Conservation (phyloP, 2,113 vertebrate genomes). For the Rhizomys pruinosus region DNA sequence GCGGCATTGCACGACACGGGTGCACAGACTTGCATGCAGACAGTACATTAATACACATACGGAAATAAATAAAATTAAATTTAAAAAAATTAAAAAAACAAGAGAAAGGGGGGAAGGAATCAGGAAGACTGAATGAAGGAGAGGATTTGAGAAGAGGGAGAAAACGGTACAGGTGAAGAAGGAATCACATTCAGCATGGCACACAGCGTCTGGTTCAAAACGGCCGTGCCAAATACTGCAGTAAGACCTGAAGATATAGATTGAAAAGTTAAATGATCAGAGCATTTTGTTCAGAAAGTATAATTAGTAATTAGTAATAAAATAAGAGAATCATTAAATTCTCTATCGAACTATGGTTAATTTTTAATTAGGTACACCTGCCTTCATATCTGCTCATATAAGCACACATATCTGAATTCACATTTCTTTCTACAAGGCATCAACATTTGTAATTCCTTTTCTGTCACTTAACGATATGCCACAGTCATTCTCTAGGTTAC, state of each 20-base stretch:
- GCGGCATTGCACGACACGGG: no score
- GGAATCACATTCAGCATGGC: background rate
- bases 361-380: background rate
- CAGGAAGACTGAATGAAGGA: background rate
- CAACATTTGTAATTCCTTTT: background rate
- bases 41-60: no score
- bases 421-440: background rate
- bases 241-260: background rate
- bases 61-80: no score
- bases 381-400: background rate
- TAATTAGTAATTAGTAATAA: constrained; percentile 18
- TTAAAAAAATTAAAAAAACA: no score
- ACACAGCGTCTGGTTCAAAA: background rate
- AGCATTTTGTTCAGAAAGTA: background rate
- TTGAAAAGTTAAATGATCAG: background rate
- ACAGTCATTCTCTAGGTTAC: background rate
- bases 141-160: background rate
- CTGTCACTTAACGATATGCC: background rate
- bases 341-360: background rate
- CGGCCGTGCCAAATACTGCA: background rate
- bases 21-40: no score
- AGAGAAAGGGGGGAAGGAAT: background rate
- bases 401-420: background rate
- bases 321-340: background rate
- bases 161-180: background rate